A percentile compares a stretch with the other conserved stretches of the same genome.
Conservation (phyloP, 1,140 invertebrate genomes). For the silkworm (Bombyx mori) region ASM3026992v2 NC_085122.1:9903001-9903500, state of each 20-base stretch:
- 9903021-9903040: constrained; percentile 96
- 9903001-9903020: too few species aligned
- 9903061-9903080: constrained; percentile 92
- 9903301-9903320: neutral
- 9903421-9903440: too few species aligned
- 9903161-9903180: constrained; percentile 89
- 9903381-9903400: too few species aligned
- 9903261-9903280: neutral
- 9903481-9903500: too few species aligned
- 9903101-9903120: constrained; percentile 93
- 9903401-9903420: too few species aligned
- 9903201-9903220: constrained; percentile 95
- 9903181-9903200: constrained; percentile 99
- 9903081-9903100: constrained; percentile 97
- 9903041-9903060: constrained; percentile 93
- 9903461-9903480: too few species aligned
- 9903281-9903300: neutral
- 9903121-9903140: constrained; percentile 94
- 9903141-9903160: constrained; percentile 94
- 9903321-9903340: too few species aligned
- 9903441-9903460: too few species aligned
- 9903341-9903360: too few species aligned
- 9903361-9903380: too few species aligned
- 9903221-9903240: constrained; percentile 92
- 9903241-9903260: neutral